Evolutionary conservation across 2,888 invertebrate genomes (phyloP).

Genomic region (Punctoribates punctum): DNA sequence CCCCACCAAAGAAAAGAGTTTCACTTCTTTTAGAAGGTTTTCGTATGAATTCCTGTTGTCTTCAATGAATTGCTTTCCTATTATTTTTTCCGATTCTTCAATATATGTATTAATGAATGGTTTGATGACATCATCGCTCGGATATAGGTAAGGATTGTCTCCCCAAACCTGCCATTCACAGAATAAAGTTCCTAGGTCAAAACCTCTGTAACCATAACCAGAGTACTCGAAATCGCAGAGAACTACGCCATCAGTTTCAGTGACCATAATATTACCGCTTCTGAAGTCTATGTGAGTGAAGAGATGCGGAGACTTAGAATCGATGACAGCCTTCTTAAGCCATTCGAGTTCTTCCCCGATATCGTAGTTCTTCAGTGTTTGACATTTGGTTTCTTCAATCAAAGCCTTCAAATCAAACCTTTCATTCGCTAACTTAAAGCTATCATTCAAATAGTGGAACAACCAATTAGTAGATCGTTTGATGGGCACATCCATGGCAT

Average conservation of each 20-base stretch:
- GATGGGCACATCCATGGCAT: conserved; percentile 86
- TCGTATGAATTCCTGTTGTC: background rate
- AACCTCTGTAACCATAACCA: conserved; percentile 32
- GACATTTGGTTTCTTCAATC: conserved; percentile 12
- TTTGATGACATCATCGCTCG: background rate
- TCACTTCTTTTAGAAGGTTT: background rate
- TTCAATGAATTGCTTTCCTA: background rate
- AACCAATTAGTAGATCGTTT: conserved; percentile 59
- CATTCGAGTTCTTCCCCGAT: conserved; percentile 22
- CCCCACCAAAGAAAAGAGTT: background rate
- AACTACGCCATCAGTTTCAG: background rate
- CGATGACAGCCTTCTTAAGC: background rate
- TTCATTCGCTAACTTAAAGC: background rate
- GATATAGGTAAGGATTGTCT: background rate
- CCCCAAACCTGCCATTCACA: background rate
- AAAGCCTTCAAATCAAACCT: background rate
- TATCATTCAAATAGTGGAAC: background rate
- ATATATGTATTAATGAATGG: conserved; percentile 1
- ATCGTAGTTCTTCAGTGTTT: conserved; percentile 1
- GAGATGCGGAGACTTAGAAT: background rate
- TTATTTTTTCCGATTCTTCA: conserved; percentile 6
- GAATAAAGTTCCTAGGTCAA: conserved; percentile 7
- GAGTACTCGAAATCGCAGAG: conserved; percentile 41
- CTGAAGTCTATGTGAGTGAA: conserved; percentile 39
- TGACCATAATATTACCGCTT: conserved; percentile 35